Base-by-base conservation (phyloP, 2,888 invertebrate genomes). In the Ypsolopha scabrella region DNA sequence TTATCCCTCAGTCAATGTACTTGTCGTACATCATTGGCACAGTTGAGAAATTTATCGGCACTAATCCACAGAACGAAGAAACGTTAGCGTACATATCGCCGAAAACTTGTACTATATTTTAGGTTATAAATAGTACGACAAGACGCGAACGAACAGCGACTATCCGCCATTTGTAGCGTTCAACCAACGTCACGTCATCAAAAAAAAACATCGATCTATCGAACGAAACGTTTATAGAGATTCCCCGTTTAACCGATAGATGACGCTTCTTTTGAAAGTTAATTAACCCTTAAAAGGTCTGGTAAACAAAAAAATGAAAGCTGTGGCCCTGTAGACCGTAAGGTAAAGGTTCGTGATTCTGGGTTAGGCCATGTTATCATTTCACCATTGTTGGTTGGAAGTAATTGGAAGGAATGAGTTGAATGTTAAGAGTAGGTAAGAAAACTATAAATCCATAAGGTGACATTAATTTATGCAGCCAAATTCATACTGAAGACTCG, bases 51-150 rank as follows among this genome's bases (percentile, higher is more conserved):
- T 78, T 74, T 70, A 81, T 77, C 80, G 72, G 75, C 82, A 85
- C 80, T 74, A 80, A 80, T 82, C 70, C 81, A 85, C 83, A 80
- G 76, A 81, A 78, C 74, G 70, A 72, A 70, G 73, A 73, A 83
- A 83, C 78, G 79, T 85, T 83, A 85, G 80, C 78, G 80, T 80
- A 86, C 87, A 87, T 86, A 86, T 87, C 85, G 86, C 80, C 82
- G 82, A 86, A 85, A 87, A 83, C 83, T 86, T 80, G 79, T 85
- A 82, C 81, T 85, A 80, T 86, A 77, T 86, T 87, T 86, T 82
- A 87, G 87, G 87, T 87, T 87, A 87, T 81, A 87, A 87, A 87
- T 87, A 87, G 87, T 86, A 45, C 44, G 45, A 45, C 43, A 50
- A 50, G 50, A 77, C 75, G 80, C 75, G 85, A 86, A 79, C 76